Evolutionary conservation across 2,113 vertebrate species (phyloP).

Genomic region (Vimba vimba): DNA sequence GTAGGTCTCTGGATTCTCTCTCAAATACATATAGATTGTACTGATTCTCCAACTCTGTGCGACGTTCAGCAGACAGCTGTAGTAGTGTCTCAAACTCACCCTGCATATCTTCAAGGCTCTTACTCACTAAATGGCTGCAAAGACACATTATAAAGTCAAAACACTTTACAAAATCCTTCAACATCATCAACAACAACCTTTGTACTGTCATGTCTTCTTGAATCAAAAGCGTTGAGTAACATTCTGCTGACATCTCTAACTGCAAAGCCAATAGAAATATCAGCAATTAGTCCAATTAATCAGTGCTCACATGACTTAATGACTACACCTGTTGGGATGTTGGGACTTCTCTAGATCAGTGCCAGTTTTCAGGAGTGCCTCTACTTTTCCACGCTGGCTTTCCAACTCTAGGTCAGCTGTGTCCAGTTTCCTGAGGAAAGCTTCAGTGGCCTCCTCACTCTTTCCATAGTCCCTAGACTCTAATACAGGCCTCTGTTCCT

Average conservation of each 20-base stretch:
- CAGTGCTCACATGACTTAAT: background rate
- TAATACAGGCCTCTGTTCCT: constrained; percentile 73
- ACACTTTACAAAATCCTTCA: background rate
- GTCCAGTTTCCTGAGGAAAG: constrained; percentile 80
- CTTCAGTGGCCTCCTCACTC: constrained; percentile 79
- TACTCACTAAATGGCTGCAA: constrained; percentile 71
- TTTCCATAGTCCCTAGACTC: constrained; percentile 79
- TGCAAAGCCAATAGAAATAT: background rate
- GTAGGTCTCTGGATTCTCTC: constrained; percentile 80
- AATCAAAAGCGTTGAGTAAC: too few relatives aligned
- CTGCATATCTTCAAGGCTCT: constrained; percentile 70
- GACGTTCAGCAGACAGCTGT: constrained; percentile 69
- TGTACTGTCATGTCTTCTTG: too few relatives aligned
- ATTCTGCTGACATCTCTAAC: background rate
- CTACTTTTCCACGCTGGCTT: constrained; percentile 69
- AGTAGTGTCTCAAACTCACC: constrained; percentile 73
- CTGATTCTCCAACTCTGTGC: constrained; percentile 74
- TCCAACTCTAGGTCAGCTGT: constrained; percentile 80
- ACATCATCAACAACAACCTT: too few relatives aligned
- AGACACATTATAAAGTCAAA: background rate
- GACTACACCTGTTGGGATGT: constrained; percentile 80
- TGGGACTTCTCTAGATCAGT: constrained; percentile 70
- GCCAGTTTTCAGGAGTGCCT: constrained; percentile 76
- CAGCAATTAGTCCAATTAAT: background rate
- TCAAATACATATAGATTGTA: constrained; percentile 81